phyloP scores from a whole-genome alignment of 2,797 vertebrate genomes.

The Typhlichthys eigenmanni region DNA sequence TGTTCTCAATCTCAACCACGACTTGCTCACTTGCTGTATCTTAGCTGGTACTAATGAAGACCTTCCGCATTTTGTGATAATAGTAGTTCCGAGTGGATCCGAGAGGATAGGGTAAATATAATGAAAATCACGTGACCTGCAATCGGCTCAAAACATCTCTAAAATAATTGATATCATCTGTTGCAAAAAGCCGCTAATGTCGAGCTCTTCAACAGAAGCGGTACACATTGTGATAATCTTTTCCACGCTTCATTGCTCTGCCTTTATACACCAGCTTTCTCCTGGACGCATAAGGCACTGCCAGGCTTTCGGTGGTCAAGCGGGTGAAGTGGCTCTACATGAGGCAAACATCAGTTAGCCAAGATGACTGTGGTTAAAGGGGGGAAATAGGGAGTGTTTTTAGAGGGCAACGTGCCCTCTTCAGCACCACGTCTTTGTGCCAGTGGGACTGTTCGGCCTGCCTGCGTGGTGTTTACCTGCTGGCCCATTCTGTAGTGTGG shows the following conservation, averaged over 20 bases:
- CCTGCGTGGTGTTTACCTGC: slow-evolving; percentile 44
- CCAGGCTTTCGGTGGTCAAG: slow-evolving; percentile 47
- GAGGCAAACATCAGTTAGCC: slow-evolving; percentile 37
- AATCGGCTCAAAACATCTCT: too few species aligned
- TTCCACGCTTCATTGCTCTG: slow-evolving; percentile 28
- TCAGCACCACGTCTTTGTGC: slow-evolving; percentile 30
- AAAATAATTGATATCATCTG: not conserved
- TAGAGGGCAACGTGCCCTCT: slow-evolving; percentile 42
- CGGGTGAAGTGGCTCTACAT: slow-evolving; percentile 59
- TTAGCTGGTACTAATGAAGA: not conserved
- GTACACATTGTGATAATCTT: slow-evolving; percentile 22
- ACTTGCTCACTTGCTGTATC: not conserved
- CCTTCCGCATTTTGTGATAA: not conserved
- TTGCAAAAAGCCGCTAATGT: not conserved
- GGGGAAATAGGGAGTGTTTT: slow-evolving; percentile 47
- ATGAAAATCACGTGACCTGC: too few species aligned
- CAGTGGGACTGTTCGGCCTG: slow-evolving; percentile 52
- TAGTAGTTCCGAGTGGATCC: too few species aligned
- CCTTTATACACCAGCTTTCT: slow-evolving; percentile 37
- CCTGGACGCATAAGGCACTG: slow-evolving; percentile 15
- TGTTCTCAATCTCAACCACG: not conserved
- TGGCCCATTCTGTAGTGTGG: not conserved
- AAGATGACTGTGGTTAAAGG: slow-evolving; percentile 21
- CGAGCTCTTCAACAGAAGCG: slow-evolving; percentile 6
- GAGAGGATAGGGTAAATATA: too few species aligned